These are phyloP conservation scores for Liasis olivaceus DNA, from an alignment of 2,797 vertebrate species.

Conservation along the genomic window DNA sequence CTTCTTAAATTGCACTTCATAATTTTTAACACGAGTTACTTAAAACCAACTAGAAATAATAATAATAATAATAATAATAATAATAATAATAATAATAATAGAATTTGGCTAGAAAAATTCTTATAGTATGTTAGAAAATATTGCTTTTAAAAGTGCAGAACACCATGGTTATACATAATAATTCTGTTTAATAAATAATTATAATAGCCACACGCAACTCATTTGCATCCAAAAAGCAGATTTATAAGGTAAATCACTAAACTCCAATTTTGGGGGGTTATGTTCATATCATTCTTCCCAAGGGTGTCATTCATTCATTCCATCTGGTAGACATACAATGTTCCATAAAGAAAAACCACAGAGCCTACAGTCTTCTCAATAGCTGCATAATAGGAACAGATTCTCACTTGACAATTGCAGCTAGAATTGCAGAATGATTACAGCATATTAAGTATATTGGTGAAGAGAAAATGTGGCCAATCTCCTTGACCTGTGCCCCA, in stretches of 20 bases:
- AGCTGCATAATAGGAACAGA: background rate
- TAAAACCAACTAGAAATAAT: background rate
- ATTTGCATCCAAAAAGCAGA: constrained; percentile 15
- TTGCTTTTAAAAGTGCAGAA: constrained; percentile 18
- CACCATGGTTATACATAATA: background rate
- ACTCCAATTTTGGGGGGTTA: background rate
- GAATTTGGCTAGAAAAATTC: constrained; percentile 6
- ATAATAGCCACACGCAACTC: background rate
- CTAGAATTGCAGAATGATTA: background rate
- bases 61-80: constrained; percentile 7
- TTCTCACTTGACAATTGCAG: background rate
- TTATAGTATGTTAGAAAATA: constrained; percentile 11
- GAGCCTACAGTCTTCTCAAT: background rate
- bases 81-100: constrained; percentile 2
- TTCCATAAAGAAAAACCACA: background rate
- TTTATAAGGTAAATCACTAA: constrained; percentile 10
- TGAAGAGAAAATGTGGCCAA: background rate
- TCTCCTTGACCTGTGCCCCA: background rate
- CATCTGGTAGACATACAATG: background rate
- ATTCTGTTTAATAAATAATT: background rate
- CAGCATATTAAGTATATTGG: background rate
- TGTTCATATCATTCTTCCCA: background rate
- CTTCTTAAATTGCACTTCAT: background rate
- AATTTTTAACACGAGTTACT: constrained; percentile 13
- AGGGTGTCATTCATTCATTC: background rate